Evolutionary conservation across 2,888 invertebrate genomes (phyloP), one percentile per base, ranked within the genome.

Genomic region (Notodonta ziczac): DNA sequence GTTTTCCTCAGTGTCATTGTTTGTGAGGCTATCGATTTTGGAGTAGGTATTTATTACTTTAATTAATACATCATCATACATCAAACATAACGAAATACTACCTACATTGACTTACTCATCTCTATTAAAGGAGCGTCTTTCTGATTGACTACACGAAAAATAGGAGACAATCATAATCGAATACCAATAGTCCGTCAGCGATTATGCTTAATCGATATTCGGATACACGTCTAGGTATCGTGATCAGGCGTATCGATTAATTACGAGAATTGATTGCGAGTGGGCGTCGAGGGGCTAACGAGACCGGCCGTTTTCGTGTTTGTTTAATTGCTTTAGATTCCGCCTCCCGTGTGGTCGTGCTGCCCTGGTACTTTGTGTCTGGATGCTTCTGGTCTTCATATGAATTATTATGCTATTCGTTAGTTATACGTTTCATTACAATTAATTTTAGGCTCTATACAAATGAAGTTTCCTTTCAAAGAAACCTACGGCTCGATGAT

Each of bases 221-320:
- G 74, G 66, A 60, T 70, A 66, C 67, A 73, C 66, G 72, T 74
- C 60, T 60, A 58, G 63, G 59, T 66, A 74, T 76, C 76, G 72
- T 73, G 74, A 74, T 74, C 72, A 62, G 74, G 74, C 74, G 66
- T 72, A 83, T 81, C 86, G 86, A 89, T 90, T 89, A 87, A 89
- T 90, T 88, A 89, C 81, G 73, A 78, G 85, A 88, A 87, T 89
- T 87, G 88, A 89, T 90, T 87, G 87, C 86, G 71, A 72, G 77
- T 81, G 80, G 91, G 92, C 87, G 89, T 83, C 81, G 77, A 73
- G 62, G 61, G 69, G 75, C 78, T 88, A 87, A 87, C 88, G 87
- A 89, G 87, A 71, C 80, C 81, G 80, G 83, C 84, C 84, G 84
- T 73, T 83, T 77, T 82, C 83, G 84, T 90, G 89, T 91, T 90